Evolutionary conservation across 2,888 invertebrate genomes (phyloP), one percentile per base, ranked within the genome.

Genomic region (Stomorhina lunata): DNA sequence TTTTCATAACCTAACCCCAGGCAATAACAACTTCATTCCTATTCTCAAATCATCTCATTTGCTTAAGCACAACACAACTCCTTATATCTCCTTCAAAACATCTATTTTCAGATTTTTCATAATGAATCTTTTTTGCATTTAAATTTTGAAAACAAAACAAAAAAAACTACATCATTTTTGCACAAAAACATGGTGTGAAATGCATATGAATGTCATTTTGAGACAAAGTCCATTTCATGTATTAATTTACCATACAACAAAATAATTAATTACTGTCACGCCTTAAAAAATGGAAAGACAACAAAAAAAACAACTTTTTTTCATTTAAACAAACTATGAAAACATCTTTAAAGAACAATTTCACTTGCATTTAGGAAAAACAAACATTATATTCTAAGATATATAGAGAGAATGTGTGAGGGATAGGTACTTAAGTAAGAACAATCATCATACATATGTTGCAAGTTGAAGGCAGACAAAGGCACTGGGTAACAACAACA

Each of bases 221-320:
- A 85, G 80, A 73, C 80, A 84, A 85, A 84, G 83, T 83, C 84
- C 85, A 84, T 84, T 85, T 81, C 77, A 83, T 75, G 80, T 85
- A 85, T 85, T 85, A 85, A 85, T 85, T 85, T 85, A 81, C 80
- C 84, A 85, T 84, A 85, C 77, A 82, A 84, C 84, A 81, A 83
- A 84, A 89, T 91, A 91, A 91, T 91, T 91, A 91, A 91, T 91
- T 90, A 91, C 91, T 90, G 91, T 91, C 91, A 90, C 91, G 91
- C 91, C 90, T 90, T 87, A 85, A 68, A 76, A 57, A 66, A 32
- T n/a, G n/a, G n/a, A n/a, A n/a, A n/a, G n/a, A n/a, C 68, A 75
- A 61, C 59, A 27, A 66, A 59, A 20, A 22, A 50, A 50, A 65
- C 17, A 53, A 53, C 15, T 25, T n/a, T n/a, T n/a, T n/a, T n/a